A percentile compares a stretch with the other conserved stretches of the same genome.
Evolutionary conservation across 2,113 vertebrate species (phyloP).

Genomic region (Hydrochoerus hydrochaeris): DNA sequence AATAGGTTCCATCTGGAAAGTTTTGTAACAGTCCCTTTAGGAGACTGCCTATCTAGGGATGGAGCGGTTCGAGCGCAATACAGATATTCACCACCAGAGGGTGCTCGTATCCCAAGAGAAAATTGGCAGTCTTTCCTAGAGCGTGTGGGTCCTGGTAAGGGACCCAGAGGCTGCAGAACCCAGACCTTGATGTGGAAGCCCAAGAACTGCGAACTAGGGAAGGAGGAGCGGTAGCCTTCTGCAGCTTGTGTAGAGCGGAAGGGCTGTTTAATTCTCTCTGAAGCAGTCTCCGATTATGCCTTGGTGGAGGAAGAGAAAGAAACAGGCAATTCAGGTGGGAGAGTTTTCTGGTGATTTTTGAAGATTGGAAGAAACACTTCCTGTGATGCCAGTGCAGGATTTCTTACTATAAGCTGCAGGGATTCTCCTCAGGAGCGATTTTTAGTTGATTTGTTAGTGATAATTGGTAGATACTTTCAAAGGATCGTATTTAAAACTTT

Average conservation of each 20-base stretch:
- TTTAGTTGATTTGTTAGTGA: not conserved
- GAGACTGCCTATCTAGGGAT: not conserved
- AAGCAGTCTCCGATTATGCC: not conserved
- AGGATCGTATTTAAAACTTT: not conserved
- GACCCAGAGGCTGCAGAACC: not conserved
- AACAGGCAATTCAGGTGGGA: not conserved
- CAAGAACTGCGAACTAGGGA: not conserved
- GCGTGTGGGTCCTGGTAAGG: not conserved
- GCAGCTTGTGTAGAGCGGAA: not conserved
- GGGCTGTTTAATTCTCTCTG: not conserved
- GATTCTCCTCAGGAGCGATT: not conserved
- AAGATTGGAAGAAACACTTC: not conserved
- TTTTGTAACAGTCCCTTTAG: not conserved
- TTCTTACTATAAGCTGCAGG: not conserved
- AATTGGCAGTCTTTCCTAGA: not conserved
- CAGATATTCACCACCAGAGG: conserved; percentile 84
- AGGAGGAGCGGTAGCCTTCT: not conserved
- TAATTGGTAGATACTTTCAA: too few species aligned
- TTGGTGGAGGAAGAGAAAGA: not conserved
- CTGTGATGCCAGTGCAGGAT: not conserved
- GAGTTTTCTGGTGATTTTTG: not conserved
- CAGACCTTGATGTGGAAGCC: not conserved
- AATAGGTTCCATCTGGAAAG: conserved; percentile 24
- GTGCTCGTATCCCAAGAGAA: conserved; percentile 82
- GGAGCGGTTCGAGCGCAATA: conserved; percentile 45